A percentile compares a stretch with the other conserved stretches of the same genome.
phyloP scores from a whole-genome alignment of 2,888 invertebrate species.

The Agrotis exclamationis region DNA sequence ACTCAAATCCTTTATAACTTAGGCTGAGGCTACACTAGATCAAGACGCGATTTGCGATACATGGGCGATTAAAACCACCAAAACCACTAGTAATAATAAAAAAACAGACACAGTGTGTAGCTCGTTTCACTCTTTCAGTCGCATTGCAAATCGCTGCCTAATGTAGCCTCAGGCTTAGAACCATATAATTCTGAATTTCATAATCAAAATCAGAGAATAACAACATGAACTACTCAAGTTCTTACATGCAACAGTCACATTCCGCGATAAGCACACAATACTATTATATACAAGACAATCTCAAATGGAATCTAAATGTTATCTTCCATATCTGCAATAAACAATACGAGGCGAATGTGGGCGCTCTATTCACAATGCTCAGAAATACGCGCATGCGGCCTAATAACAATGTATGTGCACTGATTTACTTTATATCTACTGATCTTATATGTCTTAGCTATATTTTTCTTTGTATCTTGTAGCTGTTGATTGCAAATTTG shows the following conservation, averaged over 20 bases:
- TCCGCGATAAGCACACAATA: slow-evolving; percentile 52
- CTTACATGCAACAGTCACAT: slow-evolving; percentile 38
- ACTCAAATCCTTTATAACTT: no score
- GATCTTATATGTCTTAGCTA: slow-evolving; percentile 25
- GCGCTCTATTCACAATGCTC: slow-evolving; percentile 42
- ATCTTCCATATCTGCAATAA: slow-evolving; percentile 73
- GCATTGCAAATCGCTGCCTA: no score
- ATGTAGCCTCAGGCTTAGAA: no score
- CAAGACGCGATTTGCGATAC: no score
- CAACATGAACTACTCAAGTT: slow-evolving; percentile 10
- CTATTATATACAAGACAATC: slow-evolving; percentile 60
- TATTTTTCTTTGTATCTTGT: not conserved
- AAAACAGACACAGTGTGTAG: no score
- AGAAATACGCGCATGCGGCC: slow-evolving; percentile 32
- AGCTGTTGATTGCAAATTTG: no score
- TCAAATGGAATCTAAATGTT: slow-evolving; percentile 71
- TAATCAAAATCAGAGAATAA: slow-evolving; percentile 5
- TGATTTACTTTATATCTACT: slow-evolving; percentile 44
- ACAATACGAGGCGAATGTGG: slow-evolving; percentile 70
- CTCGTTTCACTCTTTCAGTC: no score
- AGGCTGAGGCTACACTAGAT: no score
- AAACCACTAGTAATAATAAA: no score
- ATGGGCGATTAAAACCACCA: no score
- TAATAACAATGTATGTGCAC: slow-evolving; percentile 46
- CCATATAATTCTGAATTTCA: not conserved